Base-by-base conservation (phyloP, 2,888 invertebrate species). In the Limnephilus marmoratus region DNA sequence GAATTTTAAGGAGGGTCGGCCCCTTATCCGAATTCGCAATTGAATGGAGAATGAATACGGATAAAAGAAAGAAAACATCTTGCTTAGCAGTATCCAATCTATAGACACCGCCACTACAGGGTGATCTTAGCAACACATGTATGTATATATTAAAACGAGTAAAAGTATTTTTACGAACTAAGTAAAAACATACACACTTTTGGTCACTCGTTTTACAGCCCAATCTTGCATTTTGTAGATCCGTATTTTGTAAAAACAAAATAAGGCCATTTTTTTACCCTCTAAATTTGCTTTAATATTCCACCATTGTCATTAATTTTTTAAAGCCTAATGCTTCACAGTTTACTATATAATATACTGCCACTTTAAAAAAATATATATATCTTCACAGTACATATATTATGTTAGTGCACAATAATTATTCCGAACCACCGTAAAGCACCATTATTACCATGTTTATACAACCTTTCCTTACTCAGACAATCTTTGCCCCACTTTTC, bases 1-100 rank as follows among this genome's bases (percentile, higher is more conserved):
- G 82, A 31, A 37, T 83, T 83, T 83, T 18, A 41, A 85, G 45
- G 41, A 85, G 45, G 85, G 41, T 85, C n/a, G 37, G 24, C 24
- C 15, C 45, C 37, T 85, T 85, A 85, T 85, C 85, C n/a, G 85
- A 85, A 85, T 85, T 85, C 45, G n/a, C 37, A 85, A 85, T 85
- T 85, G 85, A 85, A 85, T 85, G 13, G 85, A 85, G 85, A 85
- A 85, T 85, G 85, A 85, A 85, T 41, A 85, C 37, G 85, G 85
- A 85, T 85, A 41, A 85, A 85, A 85, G 18, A 85, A 85, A 45
- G 85, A 34, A 41, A 85, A 41, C 85, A 85, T 41, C 31, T 85
- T 85, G 37, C 41, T 41, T 34, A 34, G 82, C 31, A 5, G 82
- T 83, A 83, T 45, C 41, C 45, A 68, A 68, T 68, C 68, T 68